These are phyloP conservation scores for Platichthys flesus DNA, from an alignment of 2,113 vertebrate genomes.

Conservation along the genomic window DNA sequence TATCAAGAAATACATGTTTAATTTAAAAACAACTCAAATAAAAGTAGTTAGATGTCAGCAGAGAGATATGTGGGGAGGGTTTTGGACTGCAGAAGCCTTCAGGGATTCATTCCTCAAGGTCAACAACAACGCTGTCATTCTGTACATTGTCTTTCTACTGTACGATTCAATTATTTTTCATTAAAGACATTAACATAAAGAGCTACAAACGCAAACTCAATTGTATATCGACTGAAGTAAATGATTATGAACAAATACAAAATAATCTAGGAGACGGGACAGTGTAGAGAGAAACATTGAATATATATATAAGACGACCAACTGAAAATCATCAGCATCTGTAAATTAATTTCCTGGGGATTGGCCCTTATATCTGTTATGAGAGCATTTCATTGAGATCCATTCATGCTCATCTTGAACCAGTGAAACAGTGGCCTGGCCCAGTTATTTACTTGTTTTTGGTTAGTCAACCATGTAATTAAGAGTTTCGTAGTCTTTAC, in stretches of 20 bases:
- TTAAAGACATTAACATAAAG: conserved; percentile 26
- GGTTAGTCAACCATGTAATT: conserved; percentile 67
- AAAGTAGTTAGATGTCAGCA: neutral
- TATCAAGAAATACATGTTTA: neutral
- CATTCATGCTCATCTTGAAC: conserved; percentile 29
- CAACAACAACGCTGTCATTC: conserved; percentile 8
- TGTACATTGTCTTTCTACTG: neutral
- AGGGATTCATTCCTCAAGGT: conserved; percentile 1
- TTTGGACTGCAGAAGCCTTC: neutral
- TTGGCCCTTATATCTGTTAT: neutral
- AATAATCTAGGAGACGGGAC: too few relatives aligned
- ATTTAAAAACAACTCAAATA: neutral
- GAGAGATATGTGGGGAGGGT: conserved; percentile 2
- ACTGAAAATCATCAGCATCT: neutral
- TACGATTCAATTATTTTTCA: conserved; percentile 2
- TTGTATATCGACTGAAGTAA: conserved; percentile 2
- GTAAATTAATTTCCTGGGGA: neutral
- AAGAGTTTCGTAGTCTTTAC: conserved; percentile 32
- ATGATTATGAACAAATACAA: too few relatives aligned
- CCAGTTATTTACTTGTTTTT: conserved; percentile 38
- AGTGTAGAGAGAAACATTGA: neutral
- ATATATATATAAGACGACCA: neutral
- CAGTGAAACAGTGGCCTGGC: conserved; percentile 16
- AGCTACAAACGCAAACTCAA: conserved; percentile 14
- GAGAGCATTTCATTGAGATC: conserved; percentile 14